These are phyloP conservation scores for Chrysopa pallens DNA, from an alignment of 1,140 invertebrate genomes.

Conservation along the genomic window DNA sequence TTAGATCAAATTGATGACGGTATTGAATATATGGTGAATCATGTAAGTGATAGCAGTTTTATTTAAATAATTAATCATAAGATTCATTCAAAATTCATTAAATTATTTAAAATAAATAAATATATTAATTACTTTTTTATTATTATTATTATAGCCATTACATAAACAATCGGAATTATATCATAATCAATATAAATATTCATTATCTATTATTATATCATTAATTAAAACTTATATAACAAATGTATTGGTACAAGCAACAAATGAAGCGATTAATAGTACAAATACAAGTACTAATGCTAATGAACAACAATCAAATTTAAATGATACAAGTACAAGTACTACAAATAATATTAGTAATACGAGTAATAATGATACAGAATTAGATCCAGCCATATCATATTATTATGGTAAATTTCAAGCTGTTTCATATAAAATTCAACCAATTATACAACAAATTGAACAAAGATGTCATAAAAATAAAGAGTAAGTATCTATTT, in stretches of 20 bases:
- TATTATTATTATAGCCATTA: conserved; percentile 30
- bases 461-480: conserved; percentile 53
- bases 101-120: too few relatives aligned
- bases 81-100: too few relatives aligned
- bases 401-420: conserved; percentile 90
- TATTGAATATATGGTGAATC: conserved; percentile 63
- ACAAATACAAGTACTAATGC: conserved; percentile 15
- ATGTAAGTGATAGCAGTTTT: too few relatives aligned
- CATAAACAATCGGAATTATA: conserved; percentile 58
- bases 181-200: conserved; percentile 57
- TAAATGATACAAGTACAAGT: conserved; percentile 22
- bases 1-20: conserved; percentile 75
- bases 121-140: too few relatives aligned
- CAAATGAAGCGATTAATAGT: conserved; percentile 42
- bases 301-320: conserved; percentile 24
- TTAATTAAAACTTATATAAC: conserved; percentile 59
- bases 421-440: conserved; percentile 66
- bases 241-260: conserved; percentile 34
- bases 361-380: conserved; percentile 9
- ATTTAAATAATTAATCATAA: too few relatives aligned
- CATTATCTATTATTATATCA: conserved; percentile 57
- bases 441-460: conserved; percentile 60
- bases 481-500: conserved; percentile 51
- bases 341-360: too few relatives aligned
- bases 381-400: conserved; percentile 63